These are phyloP conservation scores for Lysandra coridon DNA, from an alignment of 2,888 invertebrate genomes.

Conservation along the genomic window DNA sequence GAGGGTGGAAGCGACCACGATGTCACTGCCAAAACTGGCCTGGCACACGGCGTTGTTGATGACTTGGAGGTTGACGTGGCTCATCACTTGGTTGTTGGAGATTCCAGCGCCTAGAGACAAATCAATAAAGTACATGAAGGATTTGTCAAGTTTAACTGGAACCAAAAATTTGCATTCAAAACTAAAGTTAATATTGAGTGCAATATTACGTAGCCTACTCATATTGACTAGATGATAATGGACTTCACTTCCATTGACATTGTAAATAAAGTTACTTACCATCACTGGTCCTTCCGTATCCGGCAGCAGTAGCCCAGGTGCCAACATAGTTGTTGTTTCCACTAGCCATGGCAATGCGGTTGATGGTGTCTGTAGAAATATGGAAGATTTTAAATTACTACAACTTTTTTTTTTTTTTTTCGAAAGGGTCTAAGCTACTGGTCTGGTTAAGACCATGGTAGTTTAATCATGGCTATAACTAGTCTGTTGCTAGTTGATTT, in stretches of 20 bases:
- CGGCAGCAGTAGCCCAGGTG: constrained; percentile 30
- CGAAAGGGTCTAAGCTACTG: too few relatives aligned
- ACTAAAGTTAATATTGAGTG: background rate
- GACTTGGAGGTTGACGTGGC: constrained; percentile 46
- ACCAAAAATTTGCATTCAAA: background rate
- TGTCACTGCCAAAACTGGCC: constrained; percentile 49
- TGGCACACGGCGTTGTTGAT: constrained; percentile 58
- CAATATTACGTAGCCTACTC: too few relatives aligned
- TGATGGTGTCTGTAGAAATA: background rate
- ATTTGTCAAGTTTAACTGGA: background rate
- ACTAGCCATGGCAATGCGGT: background rate
- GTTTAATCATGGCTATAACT: too few relatives aligned
- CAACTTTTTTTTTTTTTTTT: too few relatives aligned
- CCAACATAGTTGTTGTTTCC: constrained; percentile 14
- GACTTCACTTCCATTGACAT: too few relatives aligned
- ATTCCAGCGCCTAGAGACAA: background rate
- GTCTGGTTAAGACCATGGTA: too few relatives aligned
- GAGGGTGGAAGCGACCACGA: constrained; percentile 52
- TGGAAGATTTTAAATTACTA: background rate
- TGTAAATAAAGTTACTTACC: constrained; percentile 22
- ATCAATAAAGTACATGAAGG: background rate
- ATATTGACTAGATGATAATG: too few relatives aligned
- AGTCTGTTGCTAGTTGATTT: too few relatives aligned
- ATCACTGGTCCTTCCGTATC: constrained; percentile 31
- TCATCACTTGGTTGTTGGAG: constrained; percentile 26